Evolutionary conservation across 2,888 invertebrate species (phyloP).

Genomic region (Emmelina monodactyla): DNA sequence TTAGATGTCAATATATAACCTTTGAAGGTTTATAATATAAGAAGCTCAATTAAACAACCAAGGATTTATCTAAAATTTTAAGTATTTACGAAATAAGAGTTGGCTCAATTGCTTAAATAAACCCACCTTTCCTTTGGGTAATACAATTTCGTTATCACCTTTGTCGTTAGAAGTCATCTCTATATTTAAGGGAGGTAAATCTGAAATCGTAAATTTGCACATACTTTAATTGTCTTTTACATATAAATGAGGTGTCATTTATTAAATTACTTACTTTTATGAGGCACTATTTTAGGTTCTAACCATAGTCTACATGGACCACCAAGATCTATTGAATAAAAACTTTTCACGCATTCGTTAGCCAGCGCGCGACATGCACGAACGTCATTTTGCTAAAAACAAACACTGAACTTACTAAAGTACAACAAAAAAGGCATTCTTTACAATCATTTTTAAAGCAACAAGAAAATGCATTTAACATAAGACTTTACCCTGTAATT

Average conservation of each 20-base stretch:
- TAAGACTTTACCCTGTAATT: no score
- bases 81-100: no score
- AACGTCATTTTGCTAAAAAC: slow-evolving; percentile 30
- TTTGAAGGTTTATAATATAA: no score
- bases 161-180: slow-evolving; percentile 22
- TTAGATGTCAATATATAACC: no score
- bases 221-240: background rate
- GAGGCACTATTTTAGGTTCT: slow-evolving; percentile 24
- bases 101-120: no score
- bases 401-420: background rate
- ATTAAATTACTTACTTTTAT: background rate
- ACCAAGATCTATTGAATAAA: slow-evolving; percentile 35
- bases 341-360: slow-evolving; percentile 37
- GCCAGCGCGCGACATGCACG: slow-evolving; percentile 36
- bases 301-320: slow-evolving; percentile 51
- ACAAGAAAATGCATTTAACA: no score
- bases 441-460: no score
- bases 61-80: no score
- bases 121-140: slow-evolving; percentile 20
- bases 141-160: slow-evolving; percentile 24
- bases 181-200: slow-evolving; percentile 25
- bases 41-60: no score
- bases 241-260: background rate
- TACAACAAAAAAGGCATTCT: background rate
- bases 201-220: slow-evolving; percentile 18